Percentiles rank a stretch among this genome's conserved stretches.
Conservation (phyloP, 1,140 invertebrate genomes). For the Eulimnadia texana region DNA sequence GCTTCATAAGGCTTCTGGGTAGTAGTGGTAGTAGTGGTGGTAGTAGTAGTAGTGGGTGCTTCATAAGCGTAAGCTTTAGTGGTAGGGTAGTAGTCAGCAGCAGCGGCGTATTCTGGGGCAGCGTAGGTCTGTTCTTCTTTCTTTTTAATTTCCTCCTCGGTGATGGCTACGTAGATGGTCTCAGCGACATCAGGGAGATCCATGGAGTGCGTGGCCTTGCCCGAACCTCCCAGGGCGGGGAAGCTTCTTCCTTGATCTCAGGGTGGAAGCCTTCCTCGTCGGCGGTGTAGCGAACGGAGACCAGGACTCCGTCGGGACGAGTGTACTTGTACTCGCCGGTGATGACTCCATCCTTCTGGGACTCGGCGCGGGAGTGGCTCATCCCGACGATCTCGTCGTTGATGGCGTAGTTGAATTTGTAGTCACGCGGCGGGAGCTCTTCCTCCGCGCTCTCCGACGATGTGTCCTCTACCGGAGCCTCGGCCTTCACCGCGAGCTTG, state of each 20-base stretch:
- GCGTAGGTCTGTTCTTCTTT: neutral
- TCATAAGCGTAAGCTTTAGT: neutral
- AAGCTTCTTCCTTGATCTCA: conserved; percentile 10
- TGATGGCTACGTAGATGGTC: conserved; percentile 5
- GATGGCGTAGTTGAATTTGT: conserved; percentile 15
- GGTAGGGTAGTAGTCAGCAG: neutral
- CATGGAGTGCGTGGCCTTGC: conserved; percentile 9
- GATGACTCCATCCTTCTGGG: conserved; percentile 14
- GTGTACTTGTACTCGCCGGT: conserved; percentile 11
- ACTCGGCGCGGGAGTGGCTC: conserved; percentile 9
- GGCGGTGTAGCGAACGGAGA: conserved; percentile 15
- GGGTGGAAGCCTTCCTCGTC: conserved; percentile 15
- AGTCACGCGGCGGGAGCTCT: conserved; percentile 8
- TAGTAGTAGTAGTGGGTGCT: neutral
- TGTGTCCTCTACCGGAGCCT: neutral
- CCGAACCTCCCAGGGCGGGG: neutral
- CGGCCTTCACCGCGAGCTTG: neutral
- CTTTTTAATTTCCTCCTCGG: conserved; percentile 7
- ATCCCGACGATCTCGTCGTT: conserved; percentile 15
- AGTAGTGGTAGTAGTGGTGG: neutral
- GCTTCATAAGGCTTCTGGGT: neutral
- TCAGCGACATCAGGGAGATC: conserved; percentile 8
- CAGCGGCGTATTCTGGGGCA: too few species aligned
- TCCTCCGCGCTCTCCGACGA: neutral
- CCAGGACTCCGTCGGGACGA: conserved; percentile 14